These are phyloP conservation scores for Macropus fuliginosus DNA, from an alignment of 2,797 vertebrate species.

Conservation along the genomic window DNA sequence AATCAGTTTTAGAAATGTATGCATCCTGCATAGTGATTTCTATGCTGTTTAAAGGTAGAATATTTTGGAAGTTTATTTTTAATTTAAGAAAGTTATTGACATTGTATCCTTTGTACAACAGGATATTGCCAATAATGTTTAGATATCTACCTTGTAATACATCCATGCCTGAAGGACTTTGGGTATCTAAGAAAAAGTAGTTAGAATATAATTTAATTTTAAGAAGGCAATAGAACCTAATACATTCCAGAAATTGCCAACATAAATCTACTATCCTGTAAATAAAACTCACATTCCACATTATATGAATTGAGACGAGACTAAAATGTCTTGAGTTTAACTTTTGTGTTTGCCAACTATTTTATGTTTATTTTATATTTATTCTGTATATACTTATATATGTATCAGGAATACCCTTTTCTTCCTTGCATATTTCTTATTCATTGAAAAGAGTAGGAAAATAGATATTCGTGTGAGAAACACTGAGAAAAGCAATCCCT, in stretches of 20 bases:
- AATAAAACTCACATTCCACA: background rate
- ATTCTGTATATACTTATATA: background rate
- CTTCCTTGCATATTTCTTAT: background rate
- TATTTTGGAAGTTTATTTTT: background rate
- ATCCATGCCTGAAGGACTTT: constrained; percentile 30
- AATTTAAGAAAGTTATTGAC: background rate
- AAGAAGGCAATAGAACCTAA: background rate
- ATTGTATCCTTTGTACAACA: constrained; percentile 13
- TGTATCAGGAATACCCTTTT: background rate
- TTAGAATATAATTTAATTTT: constrained; percentile 44
- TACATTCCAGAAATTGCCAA: constrained; percentile 5
- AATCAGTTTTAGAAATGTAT: background rate
- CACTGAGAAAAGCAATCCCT: background rate
- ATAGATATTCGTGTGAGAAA: background rate
- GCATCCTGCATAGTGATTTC: background rate
- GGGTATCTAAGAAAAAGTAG: constrained; percentile 29
- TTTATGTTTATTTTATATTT: background rate
- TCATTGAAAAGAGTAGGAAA: background rate
- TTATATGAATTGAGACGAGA: background rate
- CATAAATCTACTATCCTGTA: background rate
- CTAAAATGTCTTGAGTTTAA: background rate
- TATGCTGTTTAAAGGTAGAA: background rate
- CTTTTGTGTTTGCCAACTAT: background rate
- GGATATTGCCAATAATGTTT: constrained; percentile 4
- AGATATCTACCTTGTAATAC: background rate